Evolutionary conservation across 2,888 invertebrate genomes (phyloP).

Genomic region (Lithophane ornitopus): DNA sequence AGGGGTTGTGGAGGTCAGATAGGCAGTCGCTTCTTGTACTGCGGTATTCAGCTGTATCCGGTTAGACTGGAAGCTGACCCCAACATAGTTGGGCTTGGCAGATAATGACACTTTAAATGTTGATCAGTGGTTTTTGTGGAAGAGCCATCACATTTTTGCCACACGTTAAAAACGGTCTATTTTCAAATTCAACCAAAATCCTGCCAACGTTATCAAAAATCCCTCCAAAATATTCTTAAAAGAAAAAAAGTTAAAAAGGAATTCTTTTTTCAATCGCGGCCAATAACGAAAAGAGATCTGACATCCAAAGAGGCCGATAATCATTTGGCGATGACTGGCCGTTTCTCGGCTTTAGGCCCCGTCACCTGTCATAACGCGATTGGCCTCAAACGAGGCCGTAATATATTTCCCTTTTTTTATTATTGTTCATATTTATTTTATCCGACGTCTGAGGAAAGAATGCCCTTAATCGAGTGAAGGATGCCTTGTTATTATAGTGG

Average conservation of each 20-base stretch:
- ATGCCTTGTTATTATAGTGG: conserved; percentile 55
- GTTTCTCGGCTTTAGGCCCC: conserved; percentile 79
- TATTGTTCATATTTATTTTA: conserved; percentile 83
- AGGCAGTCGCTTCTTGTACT: neutral
- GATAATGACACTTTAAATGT: neutral
- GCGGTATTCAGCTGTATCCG: neutral
- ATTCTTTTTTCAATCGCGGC: conserved; percentile 69
- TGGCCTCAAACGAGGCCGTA: conserved; percentile 78
- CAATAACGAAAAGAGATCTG: conserved; percentile 75
- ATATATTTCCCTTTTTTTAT: conserved; percentile 76
- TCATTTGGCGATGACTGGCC: conserved; percentile 86
- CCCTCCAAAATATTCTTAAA: conserved; percentile 6
- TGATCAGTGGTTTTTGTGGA: neutral
- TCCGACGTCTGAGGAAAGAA: conserved; percentile 72
- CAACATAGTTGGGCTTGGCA: neutral
- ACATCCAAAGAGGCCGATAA: conserved; percentile 79
- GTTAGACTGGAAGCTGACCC: too few species aligned
- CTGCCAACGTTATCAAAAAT: conserved; percentile 8
- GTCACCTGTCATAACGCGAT: conserved; percentile 86
- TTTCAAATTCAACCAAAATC: neutral
- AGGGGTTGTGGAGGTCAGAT: neutral
- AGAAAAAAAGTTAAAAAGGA: conserved; percentile 54
- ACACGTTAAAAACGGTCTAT: neutral
- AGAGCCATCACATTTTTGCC: neutral
- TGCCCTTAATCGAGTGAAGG: conserved; percentile 79